phyloP scores from a whole-genome alignment of 2,888 invertebrate genomes.

The Entomobrya multifasciata region DNA sequence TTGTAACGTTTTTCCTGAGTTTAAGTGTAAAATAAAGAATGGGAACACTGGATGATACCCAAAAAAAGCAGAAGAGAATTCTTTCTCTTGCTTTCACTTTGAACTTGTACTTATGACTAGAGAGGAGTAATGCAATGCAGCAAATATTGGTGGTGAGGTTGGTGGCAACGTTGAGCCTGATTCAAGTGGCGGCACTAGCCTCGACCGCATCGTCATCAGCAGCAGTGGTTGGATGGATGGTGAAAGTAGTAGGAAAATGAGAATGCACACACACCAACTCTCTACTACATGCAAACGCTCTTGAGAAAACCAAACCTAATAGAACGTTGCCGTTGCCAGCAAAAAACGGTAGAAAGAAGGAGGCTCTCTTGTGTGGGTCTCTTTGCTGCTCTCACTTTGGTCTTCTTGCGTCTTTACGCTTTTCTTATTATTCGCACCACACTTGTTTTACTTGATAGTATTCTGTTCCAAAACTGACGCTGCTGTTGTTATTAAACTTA shows the following conservation, averaged over 20 bases:
- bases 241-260: conserved; percentile 31
- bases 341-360: no score
- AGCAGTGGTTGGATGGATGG: conserved; percentile 33
- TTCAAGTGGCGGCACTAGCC: conserved; percentile 19
- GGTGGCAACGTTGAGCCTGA: conserved; percentile 21
- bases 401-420: neutral
- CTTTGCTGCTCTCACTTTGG: conserved; percentile 49
- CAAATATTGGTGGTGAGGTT: conserved; percentile 43
- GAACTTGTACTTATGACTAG: conserved; percentile 45
- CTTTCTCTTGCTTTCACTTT: conserved; percentile 50
- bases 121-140: conserved; percentile 47
- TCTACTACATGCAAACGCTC: no score
- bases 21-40: no score
- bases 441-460: neutral
- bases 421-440: conserved; percentile 1
- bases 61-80: neutral
- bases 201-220: conserved; percentile 57
- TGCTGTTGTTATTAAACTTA: neutral
- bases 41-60: neutral
- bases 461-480: neutral
- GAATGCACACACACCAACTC: conserved; percentile 7
- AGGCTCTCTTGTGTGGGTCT: conserved; percentile 8
- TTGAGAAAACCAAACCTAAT: conserved; percentile 33
- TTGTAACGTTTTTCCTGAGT: no score
- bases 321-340: conserved; percentile 15